Percentiles rank a stretch among this genome's conserved stretches.
These are phyloP conservation scores for Parapristionchus giblindavisi DNA, from an alignment of 2,888 invertebrate species.

Conservation along the genomic window DNA sequence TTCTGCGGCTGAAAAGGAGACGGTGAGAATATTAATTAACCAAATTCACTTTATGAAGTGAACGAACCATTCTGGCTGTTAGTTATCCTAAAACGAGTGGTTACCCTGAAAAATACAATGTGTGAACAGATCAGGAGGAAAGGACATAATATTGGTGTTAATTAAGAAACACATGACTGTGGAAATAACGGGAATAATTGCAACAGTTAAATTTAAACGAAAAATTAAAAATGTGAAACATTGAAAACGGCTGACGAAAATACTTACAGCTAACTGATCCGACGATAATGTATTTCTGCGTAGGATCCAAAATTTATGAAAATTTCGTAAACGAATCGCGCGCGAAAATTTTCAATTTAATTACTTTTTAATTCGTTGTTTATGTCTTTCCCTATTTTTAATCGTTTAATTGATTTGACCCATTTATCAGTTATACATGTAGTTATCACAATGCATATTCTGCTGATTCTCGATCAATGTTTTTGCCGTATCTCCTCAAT, in stretches of 20 bases:
- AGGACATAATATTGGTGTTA: not conserved
- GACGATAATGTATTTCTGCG: not conserved
- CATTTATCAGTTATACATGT: not conserved
- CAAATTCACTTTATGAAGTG: not conserved
- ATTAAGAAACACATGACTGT: not conserved
- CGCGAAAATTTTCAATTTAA: constrained; percentile 12
- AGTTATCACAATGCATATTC: not conserved
- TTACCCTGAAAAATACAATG: constrained; percentile 35
- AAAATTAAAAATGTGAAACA: constrained; percentile 5
- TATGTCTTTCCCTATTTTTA: not conserved
- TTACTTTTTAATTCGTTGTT: not conserved
- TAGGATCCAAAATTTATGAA: not conserved
- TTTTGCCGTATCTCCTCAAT: not conserved
- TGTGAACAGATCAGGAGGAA: not conserved
- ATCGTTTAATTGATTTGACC: not conserved
- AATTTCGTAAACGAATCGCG: too few relatives aligned
- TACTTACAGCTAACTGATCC: not conserved
- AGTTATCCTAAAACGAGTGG: constrained; percentile 4
- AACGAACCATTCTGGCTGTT: constrained; percentile 9
- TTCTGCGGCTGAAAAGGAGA: constrained; percentile 83
- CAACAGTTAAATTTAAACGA: not conserved
- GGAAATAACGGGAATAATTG: not conserved
- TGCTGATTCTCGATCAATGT: not conserved
- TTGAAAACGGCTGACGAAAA: not conserved
- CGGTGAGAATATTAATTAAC: not conserved